Percentiles rank a stretch among this genome's conserved stretches.
These are phyloP conservation scores for Oncorhynchus mykiss DNA, from an alignment of 2,113 vertebrate genomes.

Conservation along the genomic window DNA sequence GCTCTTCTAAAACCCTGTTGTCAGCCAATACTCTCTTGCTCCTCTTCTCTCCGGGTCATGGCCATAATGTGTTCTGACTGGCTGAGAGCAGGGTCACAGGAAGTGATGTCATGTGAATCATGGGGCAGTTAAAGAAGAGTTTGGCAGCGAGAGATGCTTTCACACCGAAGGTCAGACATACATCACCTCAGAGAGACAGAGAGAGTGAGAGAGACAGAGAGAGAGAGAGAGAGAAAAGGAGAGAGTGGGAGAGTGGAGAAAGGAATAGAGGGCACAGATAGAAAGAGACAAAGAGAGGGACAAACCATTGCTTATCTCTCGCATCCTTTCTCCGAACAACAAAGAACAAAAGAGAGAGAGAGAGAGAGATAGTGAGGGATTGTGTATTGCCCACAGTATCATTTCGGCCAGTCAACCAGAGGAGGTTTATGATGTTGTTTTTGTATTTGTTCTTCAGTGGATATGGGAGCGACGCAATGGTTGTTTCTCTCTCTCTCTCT, in stretches of 20 bases:
- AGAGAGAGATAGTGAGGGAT: background rate
- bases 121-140: no score
- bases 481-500: background rate
- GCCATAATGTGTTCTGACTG: no score
- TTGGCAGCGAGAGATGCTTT: constrained; percentile 7
- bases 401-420: no score
- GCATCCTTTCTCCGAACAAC: no score
- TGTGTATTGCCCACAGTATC: no score
- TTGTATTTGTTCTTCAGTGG: background rate
- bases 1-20: no score
- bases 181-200: background rate
- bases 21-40: no score
- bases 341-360: background rate
- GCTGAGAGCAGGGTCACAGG: no score
- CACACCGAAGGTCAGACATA: constrained; percentile 56
- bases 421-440: no score
- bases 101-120: no score
- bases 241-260: no score
- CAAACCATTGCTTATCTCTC: background rate
- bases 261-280: background rate
- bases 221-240: background rate
- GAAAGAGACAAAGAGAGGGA: background rate
- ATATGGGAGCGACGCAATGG: background rate
- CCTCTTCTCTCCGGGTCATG: no score
- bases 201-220: background rate